Conservation (phyloP, 2,888 invertebrate species). For the Standfussiana lucernea region DNA sequence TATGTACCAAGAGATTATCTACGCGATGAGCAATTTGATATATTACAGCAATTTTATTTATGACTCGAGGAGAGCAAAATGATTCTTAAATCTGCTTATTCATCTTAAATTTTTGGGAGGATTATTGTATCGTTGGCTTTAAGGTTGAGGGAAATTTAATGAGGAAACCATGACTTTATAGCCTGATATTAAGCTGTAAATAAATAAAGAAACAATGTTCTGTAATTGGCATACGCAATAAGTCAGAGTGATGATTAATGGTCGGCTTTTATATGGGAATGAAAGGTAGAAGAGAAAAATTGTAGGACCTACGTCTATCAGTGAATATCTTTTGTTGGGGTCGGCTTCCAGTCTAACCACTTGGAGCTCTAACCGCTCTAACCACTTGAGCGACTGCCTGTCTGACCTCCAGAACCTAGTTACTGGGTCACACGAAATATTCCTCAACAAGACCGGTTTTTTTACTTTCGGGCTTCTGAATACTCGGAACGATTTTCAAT, state of each 20-base stretch:
- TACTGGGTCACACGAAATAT: not conserved
- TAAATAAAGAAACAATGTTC: not conserved
- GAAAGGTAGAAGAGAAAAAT: not conserved
- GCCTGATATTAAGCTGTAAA: not conserved
- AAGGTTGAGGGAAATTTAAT: constrained; percentile 7
- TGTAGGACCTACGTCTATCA: not conserved
- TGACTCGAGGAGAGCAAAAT: constrained; percentile 49
- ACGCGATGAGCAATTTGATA: constrained; percentile 64
- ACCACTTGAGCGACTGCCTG: not conserved
- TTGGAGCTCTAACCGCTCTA: not conserved
- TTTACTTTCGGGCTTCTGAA: not conserved
- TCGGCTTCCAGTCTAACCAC: not conserved
- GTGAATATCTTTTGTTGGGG: not conserved
- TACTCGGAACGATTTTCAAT: not conserved
- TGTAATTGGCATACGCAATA: not conserved
- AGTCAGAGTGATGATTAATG: not conserved
- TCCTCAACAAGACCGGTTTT: not conserved
- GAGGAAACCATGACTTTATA: constrained; percentile 10
- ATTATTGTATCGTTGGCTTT: constrained; percentile 29
- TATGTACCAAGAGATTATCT: constrained; percentile 62
- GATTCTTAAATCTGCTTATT: constrained; percentile 51
- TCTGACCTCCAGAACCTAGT: not conserved
- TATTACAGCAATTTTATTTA: constrained; percentile 66
- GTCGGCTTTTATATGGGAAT: not conserved
- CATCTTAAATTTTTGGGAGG: constrained; percentile 46